phyloP scores from a whole-genome alignment of 2,113 vertebrate species.

The Synchiropus splendidus region DNA sequence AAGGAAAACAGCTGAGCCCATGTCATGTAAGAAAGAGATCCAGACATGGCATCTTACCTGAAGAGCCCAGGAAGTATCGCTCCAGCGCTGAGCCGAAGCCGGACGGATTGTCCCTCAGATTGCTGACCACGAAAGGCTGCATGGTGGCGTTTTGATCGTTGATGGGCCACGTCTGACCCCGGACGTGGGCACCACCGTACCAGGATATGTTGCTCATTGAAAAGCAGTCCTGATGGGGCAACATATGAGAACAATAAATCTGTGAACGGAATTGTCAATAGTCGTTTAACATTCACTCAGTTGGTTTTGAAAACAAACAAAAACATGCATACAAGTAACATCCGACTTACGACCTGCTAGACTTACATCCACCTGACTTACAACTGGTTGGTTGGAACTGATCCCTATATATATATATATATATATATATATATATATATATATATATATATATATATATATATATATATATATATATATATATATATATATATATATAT shows the following conservation, averaged over 20 bases:
- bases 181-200: conserved; percentile 76
- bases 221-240: conserved; percentile 75
- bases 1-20: conserved; percentile 1
- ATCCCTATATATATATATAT: too few relatives aligned
- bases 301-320: too few relatives aligned
- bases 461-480: too few relatives aligned
- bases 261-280: not conserved
- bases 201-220: conserved; percentile 86
- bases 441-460: too few relatives aligned
- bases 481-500: too few relatives aligned
- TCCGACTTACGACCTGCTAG: too few relatives aligned
- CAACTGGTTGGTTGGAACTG: too few relatives aligned
- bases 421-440: too few relatives aligned
- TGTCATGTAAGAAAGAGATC: conserved; percentile 1
- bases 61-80: conserved; percentile 81
- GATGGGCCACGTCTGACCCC: conserved; percentile 75
- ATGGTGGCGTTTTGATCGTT: conserved; percentile 64
- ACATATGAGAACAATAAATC: not conserved
- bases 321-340: too few relatives aligned
- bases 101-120: conserved; percentile 60
- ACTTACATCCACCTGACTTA: too few relatives aligned
- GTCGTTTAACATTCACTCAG: too few relatives aligned
- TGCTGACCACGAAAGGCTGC: conserved; percentile 71
- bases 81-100: conserved; percentile 78
- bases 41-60: conserved; percentile 64